Base-by-base conservation (phyloP, 1,140 invertebrate species). In the Drosophila nigrodunni region DNA sequence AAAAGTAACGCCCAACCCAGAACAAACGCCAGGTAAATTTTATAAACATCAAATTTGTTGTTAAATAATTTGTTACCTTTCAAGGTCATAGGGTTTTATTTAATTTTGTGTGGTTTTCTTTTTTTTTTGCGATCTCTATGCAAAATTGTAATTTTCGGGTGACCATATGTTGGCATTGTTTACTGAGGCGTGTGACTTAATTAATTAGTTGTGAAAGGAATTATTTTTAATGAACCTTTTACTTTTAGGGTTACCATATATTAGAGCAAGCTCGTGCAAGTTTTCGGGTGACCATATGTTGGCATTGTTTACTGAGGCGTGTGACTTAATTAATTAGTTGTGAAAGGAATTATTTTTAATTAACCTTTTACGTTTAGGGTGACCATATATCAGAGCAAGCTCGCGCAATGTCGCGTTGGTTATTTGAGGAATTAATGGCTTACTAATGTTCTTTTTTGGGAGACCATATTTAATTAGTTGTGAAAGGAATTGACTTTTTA, bases 1-100 rank as follows among this genome's bases (percentile, higher is more conserved):
- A 13, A 89, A 85, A 49, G 35, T 72, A 25, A 80, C 83, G 7
- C 85, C 85, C 43, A 81, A 85, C 47, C 77, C 77, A 10, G 85
- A 89, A 15, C 82, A 87, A 13, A 67, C 64, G 6, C 49, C 77
- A 85, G 85, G 85, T 90, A 81, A 66, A 18, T n/a, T 13, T 15
- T 3, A 18, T 54, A 41, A 6, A 61, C 11, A 44, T 21, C 13
- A 4, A 34, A 9, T 18, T 30, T n/a, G n/a, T 46, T 18, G 18
- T 18, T 18, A 18, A 18, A 18, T 18, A 18, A 18, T 18, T 18
- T 1, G 18, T 21, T 18, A 34, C 13, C 13, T 54, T 2, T 41
- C 3, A 5, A 30, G 25, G 4, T 30, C 25, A 30, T 30, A 30
- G 25, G 3, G 25, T 30, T 30, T 30, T 30, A 2, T 30, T 30